Conservation (phyloP, 2,797 vertebrate species). For the Diceros bicornis region DNA sequence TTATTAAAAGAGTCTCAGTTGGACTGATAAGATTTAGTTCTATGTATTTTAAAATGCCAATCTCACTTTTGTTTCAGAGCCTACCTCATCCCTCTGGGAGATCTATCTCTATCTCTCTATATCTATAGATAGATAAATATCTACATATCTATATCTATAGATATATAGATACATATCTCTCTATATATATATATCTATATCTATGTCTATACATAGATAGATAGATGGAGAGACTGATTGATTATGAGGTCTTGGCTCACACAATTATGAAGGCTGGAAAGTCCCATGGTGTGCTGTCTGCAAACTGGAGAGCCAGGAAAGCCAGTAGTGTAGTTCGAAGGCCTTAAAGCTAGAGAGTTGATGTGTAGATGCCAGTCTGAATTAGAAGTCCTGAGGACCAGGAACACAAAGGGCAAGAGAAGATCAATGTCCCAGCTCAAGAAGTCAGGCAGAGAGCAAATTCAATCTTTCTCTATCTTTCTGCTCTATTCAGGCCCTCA, state of each 20-base stretch:
- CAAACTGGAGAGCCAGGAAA: too few species aligned
- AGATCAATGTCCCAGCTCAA: too few species aligned
- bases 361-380: too few species aligned
- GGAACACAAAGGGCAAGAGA: too few species aligned
- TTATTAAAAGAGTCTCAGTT: constrained; percentile 22
- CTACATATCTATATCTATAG: neutral
- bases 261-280: too few species aligned
- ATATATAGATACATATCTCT: too few species aligned
- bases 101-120: neutral
- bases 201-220: neutral
- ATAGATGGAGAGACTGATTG: neutral
- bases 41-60: neutral
- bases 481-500: neutral
- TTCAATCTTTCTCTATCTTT: neutral
- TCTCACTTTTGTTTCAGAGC: neutral
- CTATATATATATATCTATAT: too few species aligned
- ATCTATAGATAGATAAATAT: neutral
- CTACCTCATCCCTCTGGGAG: neutral
- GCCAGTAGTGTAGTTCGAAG: too few species aligned
- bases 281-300: too few species aligned
- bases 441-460: too few species aligned
- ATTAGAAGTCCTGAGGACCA: too few species aligned
- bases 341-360: too few species aligned
- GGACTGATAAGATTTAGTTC: neutral
- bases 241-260: neutral